Evolutionary conservation across 1,140 invertebrate species (phyloP).

Genomic region (Gonioctena quinquepunctata): DNA sequence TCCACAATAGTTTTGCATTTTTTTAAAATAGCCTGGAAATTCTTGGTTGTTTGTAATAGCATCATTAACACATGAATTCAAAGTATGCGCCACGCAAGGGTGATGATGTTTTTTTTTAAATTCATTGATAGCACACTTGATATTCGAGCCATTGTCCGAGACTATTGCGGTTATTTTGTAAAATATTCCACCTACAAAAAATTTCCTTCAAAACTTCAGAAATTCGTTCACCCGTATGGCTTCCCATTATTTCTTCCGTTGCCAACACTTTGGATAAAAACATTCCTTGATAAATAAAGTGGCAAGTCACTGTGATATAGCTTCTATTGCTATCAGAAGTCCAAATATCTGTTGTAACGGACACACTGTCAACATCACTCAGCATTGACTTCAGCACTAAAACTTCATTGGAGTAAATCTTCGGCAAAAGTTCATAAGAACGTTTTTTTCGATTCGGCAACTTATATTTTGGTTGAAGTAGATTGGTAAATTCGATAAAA

Average conservation of each 20-base stretch:
- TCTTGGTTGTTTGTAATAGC: neutral
- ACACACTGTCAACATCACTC: neutral
- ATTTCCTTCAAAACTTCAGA: too few species aligned
- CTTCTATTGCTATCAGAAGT: slow-evolving; percentile 20
- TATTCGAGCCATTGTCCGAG: neutral
- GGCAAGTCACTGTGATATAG: slow-evolving; percentile 21
- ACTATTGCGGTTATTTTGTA: too few species aligned
- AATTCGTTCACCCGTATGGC: too few species aligned
- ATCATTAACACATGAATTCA: neutral
- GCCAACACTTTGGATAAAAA: too few species aligned
- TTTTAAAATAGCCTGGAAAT: slow-evolving; percentile 5
- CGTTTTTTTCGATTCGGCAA: neutral
- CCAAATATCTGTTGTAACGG: slow-evolving; percentile 26
- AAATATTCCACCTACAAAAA: too few species aligned
- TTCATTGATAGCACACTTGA: neutral
- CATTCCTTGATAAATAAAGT: too few species aligned
- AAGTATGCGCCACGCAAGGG: slow-evolving; percentile 11
- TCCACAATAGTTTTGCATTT: slow-evolving; percentile 3
- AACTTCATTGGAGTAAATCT: neutral
- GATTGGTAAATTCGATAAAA: slow-evolving; percentile 20
- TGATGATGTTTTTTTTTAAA: slow-evolving; percentile 1
- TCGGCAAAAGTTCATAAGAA: neutral
- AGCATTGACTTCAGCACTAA: neutral
- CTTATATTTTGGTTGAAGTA: neutral
- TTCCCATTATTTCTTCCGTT: too few species aligned